A percentile compares a stretch with the other conserved stretches of the same genome.
Conservation (phyloP, 2,113 vertebrate genomes). For the Jaculus jaculus region DNA sequence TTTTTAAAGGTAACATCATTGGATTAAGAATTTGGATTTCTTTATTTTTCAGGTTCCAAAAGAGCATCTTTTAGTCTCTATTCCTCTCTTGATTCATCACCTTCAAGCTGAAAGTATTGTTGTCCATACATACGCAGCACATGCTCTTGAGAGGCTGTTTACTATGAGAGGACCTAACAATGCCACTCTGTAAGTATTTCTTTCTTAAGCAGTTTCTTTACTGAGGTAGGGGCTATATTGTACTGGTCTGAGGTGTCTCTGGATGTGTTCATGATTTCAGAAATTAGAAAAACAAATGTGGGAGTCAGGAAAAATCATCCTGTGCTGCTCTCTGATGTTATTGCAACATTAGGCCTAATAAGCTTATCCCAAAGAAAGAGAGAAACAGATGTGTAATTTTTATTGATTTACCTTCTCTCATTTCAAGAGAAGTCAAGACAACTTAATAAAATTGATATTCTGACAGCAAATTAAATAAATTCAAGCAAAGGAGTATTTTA, state of each 20-base stretch:
- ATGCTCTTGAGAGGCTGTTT: slow-evolving; percentile 96
- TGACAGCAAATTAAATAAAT: background rate
- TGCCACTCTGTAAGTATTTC: slow-evolving; percentile 90
- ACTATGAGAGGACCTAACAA: slow-evolving; percentile 96
- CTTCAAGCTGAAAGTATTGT: slow-evolving; percentile 97
- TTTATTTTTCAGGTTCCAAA: slow-evolving; percentile 92
- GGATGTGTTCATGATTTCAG: slow-evolving; percentile 2
- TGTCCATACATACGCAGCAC: slow-evolving; percentile 96
- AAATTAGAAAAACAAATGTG: background rate
- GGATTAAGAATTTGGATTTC: background rate
- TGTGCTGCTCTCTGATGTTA: too few relatives aligned
- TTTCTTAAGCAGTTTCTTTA: background rate
- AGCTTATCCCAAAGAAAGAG: background rate
- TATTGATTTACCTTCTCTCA: background rate
- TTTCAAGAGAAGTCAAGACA: slow-evolving; percentile 17
- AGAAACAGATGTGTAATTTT: slow-evolving; percentile 37
- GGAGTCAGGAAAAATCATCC: too few relatives aligned
- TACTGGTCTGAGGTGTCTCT: background rate
- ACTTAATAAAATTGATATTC: background rate
- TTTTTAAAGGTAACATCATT: background rate
- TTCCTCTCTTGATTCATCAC: slow-evolving; percentile 94
- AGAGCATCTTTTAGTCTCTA: slow-evolving; percentile 93
- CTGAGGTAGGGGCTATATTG: background rate
- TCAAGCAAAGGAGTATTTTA: background rate
- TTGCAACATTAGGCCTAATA: too few relatives aligned